Conservation (phyloP, 2,888 invertebrate species). For the Leucophenga maculata region DNA sequence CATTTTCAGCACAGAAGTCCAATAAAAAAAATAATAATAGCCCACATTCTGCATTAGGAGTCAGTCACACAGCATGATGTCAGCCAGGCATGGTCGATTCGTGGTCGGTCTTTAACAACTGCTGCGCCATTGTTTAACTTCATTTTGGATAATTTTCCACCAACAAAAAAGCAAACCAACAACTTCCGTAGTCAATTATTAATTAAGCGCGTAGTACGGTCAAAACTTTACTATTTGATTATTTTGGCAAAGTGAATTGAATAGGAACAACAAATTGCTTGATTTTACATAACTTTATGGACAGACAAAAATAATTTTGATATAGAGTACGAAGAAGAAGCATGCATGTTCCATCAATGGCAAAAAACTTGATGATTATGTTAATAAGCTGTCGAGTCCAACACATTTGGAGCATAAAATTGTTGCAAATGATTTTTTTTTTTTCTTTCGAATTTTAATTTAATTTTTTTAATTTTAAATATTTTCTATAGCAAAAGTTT, state of each 20-base stretch:
- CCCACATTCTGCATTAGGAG: too few relatives aligned
- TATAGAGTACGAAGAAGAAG: too few relatives aligned
- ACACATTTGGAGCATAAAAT: too few relatives aligned
- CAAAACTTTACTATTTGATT: background rate
- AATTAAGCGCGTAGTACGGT: slow-evolving; percentile 22
- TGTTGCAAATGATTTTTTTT: too few relatives aligned
- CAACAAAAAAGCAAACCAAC: slow-evolving; percentile 36
- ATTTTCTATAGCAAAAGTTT: too few relatives aligned
- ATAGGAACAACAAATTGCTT: background rate
- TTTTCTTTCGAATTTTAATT: too few relatives aligned
- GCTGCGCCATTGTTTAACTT: background rate
- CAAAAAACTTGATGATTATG: too few relatives aligned
- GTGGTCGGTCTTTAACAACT: background rate
- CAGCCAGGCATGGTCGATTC: background rate
- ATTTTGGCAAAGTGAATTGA: background rate
- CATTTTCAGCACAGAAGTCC: too few relatives aligned
- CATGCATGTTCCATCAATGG: too few relatives aligned
- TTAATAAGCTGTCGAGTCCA: too few relatives aligned
- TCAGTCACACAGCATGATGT: background rate
- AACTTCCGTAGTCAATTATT: slow-evolving; percentile 59
- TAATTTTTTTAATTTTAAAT: too few relatives aligned
- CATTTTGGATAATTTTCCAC: background rate
- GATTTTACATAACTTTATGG: background rate
- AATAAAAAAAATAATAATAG: too few relatives aligned
- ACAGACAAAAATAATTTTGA: background rate